Evolutionary conservation across 2,888 invertebrate species (phyloP).

Genomic region (Mylabris sibirica): DNA sequence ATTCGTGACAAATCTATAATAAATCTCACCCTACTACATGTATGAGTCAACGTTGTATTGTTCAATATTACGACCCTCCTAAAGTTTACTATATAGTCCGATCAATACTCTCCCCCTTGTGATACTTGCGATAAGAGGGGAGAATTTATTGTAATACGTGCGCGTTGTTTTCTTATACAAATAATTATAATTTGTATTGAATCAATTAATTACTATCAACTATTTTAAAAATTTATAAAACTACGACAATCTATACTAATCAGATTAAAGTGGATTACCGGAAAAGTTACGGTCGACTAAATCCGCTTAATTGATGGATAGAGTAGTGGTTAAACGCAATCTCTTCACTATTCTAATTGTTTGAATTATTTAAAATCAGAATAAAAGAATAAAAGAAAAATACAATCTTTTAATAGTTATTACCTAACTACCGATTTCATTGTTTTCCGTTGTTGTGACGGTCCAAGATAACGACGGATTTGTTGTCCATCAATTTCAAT

Average conservation of each 20-base stretch:
- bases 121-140: neutral
- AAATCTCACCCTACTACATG: neutral
- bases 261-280: neutral
- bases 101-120: conserved; percentile 27
- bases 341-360: neutral
- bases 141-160: neutral
- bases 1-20: neutral
- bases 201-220: neutral
- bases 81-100: neutral
- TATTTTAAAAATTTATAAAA: neutral
- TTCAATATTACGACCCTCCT: conserved; percentile 2
- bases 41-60: conserved; percentile 4
- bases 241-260: neutral
- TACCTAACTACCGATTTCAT: conserved; percentile 75
- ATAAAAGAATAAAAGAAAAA: neutral
- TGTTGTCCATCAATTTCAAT: conserved; percentile 47
- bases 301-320: neutral
- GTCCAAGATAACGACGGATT: conserved; percentile 3
- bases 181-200: neutral
- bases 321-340: neutral
- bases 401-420: conserved; percentile 28
- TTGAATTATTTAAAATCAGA: neutral
- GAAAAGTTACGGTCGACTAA: neutral
- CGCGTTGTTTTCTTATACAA: neutral
- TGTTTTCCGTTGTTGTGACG: conserved; percentile 58